Evolutionary conservation across 2,113 vertebrate genomes (phyloP).

Genomic region (Malurus alboscapulatus): DNA sequence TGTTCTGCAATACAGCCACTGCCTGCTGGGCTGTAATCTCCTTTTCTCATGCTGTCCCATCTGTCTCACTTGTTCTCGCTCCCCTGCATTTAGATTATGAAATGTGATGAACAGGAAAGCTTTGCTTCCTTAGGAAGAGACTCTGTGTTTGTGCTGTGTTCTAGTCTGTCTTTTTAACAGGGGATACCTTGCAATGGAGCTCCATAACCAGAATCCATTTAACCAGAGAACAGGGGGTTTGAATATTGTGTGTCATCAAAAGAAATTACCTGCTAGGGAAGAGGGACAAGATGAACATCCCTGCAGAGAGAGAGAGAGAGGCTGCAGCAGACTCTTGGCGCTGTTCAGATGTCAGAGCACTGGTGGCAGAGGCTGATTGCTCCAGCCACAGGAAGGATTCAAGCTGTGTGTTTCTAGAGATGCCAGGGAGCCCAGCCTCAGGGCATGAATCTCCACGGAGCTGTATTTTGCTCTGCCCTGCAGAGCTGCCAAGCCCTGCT

Average conservation of each 20-base stretch:
- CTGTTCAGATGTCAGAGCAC: background rate
- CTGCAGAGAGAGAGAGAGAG: background rate
- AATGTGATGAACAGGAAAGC: background rate
- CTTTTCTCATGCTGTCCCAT: background rate
- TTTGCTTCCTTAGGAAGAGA: background rate
- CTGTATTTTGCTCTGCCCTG: background rate
- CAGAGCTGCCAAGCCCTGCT: background rate
- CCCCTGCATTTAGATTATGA: background rate
- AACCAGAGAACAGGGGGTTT: background rate
- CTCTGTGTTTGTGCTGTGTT: background rate
- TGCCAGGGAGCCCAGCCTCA: background rate
- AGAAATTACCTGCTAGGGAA: background rate
- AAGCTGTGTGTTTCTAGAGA: background rate
- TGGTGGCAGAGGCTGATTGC: background rate
- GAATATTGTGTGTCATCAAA: background rate
- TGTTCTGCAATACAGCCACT: background rate
- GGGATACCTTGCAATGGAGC: background rate
- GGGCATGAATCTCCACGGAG: background rate
- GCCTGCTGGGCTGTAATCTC: conserved; percentile 1
- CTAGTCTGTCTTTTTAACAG: background rate
- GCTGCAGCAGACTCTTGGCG: background rate
- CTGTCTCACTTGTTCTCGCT: background rate
- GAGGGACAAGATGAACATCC: background rate
- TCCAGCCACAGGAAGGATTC: background rate
- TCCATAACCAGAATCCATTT: background rate